phyloP scores from a whole-genome alignment of 2,888 invertebrate species.

The Magallana nippona region DNA sequence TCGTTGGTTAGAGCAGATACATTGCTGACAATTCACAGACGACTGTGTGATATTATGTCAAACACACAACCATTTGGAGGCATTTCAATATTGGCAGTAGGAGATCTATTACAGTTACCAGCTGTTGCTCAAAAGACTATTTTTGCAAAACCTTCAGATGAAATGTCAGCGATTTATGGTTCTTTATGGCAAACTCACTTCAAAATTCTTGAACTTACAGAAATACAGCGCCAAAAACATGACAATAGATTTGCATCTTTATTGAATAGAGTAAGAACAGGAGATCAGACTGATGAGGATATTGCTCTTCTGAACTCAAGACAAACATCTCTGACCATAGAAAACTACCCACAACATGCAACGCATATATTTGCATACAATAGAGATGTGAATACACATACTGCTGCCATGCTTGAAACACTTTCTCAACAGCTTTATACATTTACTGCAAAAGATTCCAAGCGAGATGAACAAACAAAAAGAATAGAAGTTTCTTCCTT shows the following conservation, averaged over 20 bases:
- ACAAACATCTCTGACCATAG: background rate
- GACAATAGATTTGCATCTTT: slow-evolving; percentile 49
- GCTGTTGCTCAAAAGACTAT: slow-evolving; percentile 44
- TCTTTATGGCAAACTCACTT: slow-evolving; percentile 51
- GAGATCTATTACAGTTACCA: slow-evolving; percentile 52
- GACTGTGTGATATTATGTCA: too few species aligned
- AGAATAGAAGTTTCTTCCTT: background rate
- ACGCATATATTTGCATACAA: background rate
- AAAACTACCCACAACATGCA: background rate
- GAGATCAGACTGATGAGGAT: slow-evolving; percentile 50
- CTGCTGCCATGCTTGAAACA: slow-evolving; percentile 11
- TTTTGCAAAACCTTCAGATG: slow-evolving; percentile 36
- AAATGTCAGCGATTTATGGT: slow-evolving; percentile 41
- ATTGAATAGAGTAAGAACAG: slow-evolving; percentile 51
- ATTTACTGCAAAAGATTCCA: slow-evolving; percentile 35
- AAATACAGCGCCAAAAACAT: slow-evolving; percentile 55
- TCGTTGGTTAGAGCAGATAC: background rate
- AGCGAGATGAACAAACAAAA: slow-evolving; percentile 39
- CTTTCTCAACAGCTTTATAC: background rate
- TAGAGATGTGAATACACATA: slow-evolving; percentile 29
- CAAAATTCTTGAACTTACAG: slow-evolving; percentile 53
- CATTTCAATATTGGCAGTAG: slow-evolving; percentile 51
- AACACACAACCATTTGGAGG: too few species aligned
- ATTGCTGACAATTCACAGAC: too few species aligned
- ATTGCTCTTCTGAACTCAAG: slow-evolving; percentile 46